A percentile compares a stretch with the other conserved stretches of the same genome.
Conservation (phyloP, 2,797 vertebrate genomes). For the Peromyscus nudipes region DNA sequence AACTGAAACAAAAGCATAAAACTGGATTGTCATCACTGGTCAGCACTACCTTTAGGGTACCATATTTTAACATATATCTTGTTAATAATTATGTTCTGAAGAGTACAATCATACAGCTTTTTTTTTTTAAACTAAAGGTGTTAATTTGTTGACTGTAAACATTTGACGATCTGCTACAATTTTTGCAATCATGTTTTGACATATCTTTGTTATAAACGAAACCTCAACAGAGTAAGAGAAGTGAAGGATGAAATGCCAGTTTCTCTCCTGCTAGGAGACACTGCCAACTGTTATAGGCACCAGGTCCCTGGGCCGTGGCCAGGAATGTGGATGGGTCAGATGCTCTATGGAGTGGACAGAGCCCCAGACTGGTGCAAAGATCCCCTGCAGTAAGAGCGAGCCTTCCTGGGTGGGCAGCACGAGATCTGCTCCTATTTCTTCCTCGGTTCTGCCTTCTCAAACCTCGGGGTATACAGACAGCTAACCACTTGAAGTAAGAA, state of each 20-base stretch:
- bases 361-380: not conserved
- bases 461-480: not conserved
- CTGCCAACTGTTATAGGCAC: not conserved
- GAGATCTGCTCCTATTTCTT: not conserved
- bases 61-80: slow-evolving; percentile 18
- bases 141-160: slow-evolving; percentile 71
- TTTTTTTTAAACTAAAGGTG: slow-evolving; percentile 41
- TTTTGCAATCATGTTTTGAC: slow-evolving; percentile 66
- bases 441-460: not conserved
- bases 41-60: not conserved
- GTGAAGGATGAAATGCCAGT: not conserved
- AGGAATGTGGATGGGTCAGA: not conserved
- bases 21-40: slow-evolving; percentile 3
- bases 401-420: too few species aligned
- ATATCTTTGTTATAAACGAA: slow-evolving; percentile 31
- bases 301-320: not conserved
- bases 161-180: slow-evolving; percentile 31
- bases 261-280: not conserved
- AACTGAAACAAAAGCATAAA: slow-evolving; percentile 8
- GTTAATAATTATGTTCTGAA: slow-evolving; percentile 61
- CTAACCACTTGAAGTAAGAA: slow-evolving; percentile 75
- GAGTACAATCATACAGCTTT: not conserved
- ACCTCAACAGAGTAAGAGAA: slow-evolving; percentile 46
- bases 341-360: not conserved
- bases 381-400: not conserved